Conservation (phyloP, 2,888 invertebrate species). For the Morinoia aosen region DNA sequence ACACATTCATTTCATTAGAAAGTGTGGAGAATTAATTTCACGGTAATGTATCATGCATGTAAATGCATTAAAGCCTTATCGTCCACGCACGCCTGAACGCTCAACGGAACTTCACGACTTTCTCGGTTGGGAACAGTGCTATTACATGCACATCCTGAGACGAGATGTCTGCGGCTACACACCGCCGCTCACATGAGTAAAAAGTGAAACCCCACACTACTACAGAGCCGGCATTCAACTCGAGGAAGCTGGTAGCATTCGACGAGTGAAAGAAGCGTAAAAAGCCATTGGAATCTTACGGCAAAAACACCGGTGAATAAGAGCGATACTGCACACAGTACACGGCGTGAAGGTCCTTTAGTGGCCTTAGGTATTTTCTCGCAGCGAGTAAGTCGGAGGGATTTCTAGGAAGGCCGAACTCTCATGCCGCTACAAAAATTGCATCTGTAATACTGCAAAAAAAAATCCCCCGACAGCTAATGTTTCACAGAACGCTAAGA, state of each 20-base stretch:
- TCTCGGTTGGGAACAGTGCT: too few species aligned
- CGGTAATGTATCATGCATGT: not conserved
- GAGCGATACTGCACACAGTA: not conserved
- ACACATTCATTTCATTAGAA: not conserved
- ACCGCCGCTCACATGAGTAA: not conserved
- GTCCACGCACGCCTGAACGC: not conserved
- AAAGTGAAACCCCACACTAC: conserved; percentile 12
- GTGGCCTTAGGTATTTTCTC: not conserved
- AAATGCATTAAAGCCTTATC: not conserved
- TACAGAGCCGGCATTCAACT: not conserved
- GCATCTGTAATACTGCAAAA: not conserved
- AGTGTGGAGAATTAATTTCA: not conserved
- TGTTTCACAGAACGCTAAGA: not conserved
- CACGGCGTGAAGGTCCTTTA: not conserved
- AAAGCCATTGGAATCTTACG: not conserved
- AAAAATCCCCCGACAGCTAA: not conserved
- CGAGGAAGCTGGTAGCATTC: not conserved
- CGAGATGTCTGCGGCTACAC: not conserved
- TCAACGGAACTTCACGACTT: not conserved
- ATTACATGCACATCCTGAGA: not conserved
- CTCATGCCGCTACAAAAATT: not conserved
- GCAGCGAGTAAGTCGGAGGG: not conserved
- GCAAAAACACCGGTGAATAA: not conserved
- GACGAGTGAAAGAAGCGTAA: conserved; percentile 17
- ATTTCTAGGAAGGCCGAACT: not conserved